phyloP scores from a whole-genome alignment of 2,888 invertebrate species.

The Cheilosia pagana region DNA sequence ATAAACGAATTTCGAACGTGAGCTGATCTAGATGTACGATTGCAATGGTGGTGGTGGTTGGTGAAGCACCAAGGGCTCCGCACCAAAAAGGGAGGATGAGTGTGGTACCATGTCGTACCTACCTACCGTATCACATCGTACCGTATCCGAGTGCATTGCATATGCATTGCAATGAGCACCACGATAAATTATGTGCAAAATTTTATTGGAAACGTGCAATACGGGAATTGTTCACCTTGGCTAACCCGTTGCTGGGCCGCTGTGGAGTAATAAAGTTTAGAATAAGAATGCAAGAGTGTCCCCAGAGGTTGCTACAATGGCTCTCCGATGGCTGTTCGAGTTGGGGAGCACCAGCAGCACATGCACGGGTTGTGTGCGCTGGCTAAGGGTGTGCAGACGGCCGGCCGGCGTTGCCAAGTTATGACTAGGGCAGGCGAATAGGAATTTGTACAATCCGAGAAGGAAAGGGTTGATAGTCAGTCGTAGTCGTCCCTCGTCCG shows the following conservation, averaged over 20 bases:
- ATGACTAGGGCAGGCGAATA: slow-evolving; percentile 36
- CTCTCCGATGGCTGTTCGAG: background rate
- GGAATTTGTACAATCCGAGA: slow-evolving; percentile 58
- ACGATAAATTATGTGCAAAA: slow-evolving; percentile 73
- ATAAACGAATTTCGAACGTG: slow-evolving; percentile 75
- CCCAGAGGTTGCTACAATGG: slow-evolving; percentile 49
- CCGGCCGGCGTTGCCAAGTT: slow-evolving; percentile 27
- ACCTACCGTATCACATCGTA: slow-evolving; percentile 60
- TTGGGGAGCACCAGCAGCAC: slow-evolving; percentile 5
- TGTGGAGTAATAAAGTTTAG: slow-evolving; percentile 58
- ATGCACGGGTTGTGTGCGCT: slow-evolving; percentile 4
- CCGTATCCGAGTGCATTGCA: slow-evolving; percentile 65
- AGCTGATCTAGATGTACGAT: slow-evolving; percentile 74
- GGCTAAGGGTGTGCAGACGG: slow-evolving; percentile 13
- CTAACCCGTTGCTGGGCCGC: slow-evolving; percentile 43
- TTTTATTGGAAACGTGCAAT: slow-evolving; percentile 75
- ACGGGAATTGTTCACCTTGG: slow-evolving; percentile 72
- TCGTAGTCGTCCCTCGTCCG: slow-evolving; percentile 27
- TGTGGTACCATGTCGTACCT: slow-evolving; percentile 53
- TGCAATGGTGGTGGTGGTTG: slow-evolving; percentile 42
- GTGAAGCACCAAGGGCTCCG: slow-evolving; percentile 44
- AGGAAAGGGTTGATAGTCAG: slow-evolving; percentile 56
- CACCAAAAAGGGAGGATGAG: slow-evolving; percentile 52
- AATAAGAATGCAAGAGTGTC: slow-evolving; percentile 67
- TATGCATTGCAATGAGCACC: slow-evolving; percentile 73